Base-by-base conservation (phyloP, 2,888 invertebrate genomes). In the Drosophila paramelanica region DNA sequence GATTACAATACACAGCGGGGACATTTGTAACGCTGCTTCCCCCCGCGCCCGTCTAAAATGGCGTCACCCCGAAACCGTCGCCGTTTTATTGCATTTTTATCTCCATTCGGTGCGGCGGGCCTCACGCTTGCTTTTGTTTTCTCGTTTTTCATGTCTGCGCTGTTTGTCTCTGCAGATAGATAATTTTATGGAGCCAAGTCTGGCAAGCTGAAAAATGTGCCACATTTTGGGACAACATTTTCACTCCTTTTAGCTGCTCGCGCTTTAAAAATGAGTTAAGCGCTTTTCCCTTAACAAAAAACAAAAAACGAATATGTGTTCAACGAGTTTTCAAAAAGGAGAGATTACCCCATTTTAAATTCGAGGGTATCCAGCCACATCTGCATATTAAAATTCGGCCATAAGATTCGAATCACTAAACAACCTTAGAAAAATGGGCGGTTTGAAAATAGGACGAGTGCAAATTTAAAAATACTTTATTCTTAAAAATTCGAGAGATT, bases 31-130 rank as follows among this genome's bases (percentile, higher is more conserved):
- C 50, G 49, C 64, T 41, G 46, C 53, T 42, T 13, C 43, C 36
- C n/a, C 43, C 36, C 43, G n/a, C 27, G 10, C 7, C 39, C 60
- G 41, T 36, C 53, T 23, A 17, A 14, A 66, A 36, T 20, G 45
- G 36, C 50, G 20, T 41, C 41, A 8, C 14, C 31, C 60, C 4
- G 57, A 57, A 66, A 47, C 47, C 57, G 58, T 64, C 67, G 64
- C 53, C 65, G 50, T 79, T 81, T 72, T 81, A 79, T 77, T 77
- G 65, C 76, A 70, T 68, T 77, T 81, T 79, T 77, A 82, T 79
- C 59, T 67, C 39, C 52, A 27, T 33, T 59, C 52, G 17, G 55
- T 51, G 39, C 38, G 20, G 36, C 14, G 39, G 27, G 39, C 14
- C 52, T 51, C 27, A n/a, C 36, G 47, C 58, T 51, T 67, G 41